phyloP scores from a whole-genome alignment of 2,113 vertebrate genomes.

The Lampris incognitus region DNA sequence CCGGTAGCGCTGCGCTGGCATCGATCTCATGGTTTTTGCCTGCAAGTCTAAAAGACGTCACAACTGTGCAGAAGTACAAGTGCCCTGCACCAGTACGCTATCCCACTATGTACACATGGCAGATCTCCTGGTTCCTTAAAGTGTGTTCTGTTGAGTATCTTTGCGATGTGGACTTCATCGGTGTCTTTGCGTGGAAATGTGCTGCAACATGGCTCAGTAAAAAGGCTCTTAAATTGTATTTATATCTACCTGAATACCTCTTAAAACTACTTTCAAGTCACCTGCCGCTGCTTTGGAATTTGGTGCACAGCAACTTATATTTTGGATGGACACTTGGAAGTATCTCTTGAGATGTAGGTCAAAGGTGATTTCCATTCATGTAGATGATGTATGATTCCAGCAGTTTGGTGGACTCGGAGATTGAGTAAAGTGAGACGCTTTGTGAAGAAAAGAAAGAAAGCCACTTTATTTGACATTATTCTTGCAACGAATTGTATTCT shows the following conservation, averaged over 20 bases:
- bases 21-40: neutral
- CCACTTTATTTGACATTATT: too few species aligned
- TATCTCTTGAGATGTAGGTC: slow-evolving; percentile 29
- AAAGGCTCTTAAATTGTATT: too few species aligned
- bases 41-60: neutral
- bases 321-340: slow-evolving; percentile 49
- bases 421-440: too few species aligned
- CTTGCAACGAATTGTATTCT: too few species aligned
- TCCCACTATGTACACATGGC: neutral
- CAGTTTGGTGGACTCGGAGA: neutral
- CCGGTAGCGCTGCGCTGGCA: neutral
- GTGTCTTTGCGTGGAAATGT: neutral
- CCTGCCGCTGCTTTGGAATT: too few species aligned
- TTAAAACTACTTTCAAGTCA: too few species aligned
- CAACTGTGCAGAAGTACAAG: neutral
- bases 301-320: slow-evolving; percentile 19
- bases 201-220: neutral
- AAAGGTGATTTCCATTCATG: slow-evolving; percentile 40
- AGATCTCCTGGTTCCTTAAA: too few species aligned
- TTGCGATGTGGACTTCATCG: neutral
- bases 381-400: slow-evolving; percentile 29
- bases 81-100: neutral
- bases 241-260: too few species aligned
- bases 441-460: too few species aligned
- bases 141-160: too few species aligned